Evolutionary conservation across 2,888 invertebrate species (phyloP).

Genomic region (Xanthorhoe designata): DNA sequence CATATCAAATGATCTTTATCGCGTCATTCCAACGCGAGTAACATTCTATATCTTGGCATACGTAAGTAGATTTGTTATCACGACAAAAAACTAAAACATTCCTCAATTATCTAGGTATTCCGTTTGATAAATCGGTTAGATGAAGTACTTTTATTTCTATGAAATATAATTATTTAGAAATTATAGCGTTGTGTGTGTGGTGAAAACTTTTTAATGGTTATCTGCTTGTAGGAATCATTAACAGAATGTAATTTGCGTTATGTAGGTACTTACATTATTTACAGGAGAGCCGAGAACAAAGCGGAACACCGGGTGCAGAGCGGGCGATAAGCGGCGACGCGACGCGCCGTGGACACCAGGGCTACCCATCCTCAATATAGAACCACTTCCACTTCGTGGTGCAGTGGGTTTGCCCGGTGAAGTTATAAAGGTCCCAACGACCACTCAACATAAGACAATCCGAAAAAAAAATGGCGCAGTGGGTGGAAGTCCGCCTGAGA

Average conservation of each 20-base stretch:
- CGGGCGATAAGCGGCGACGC: slow-evolving; percentile 56
- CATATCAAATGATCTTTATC: background rate
- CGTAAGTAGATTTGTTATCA: background rate
- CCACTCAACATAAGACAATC: no score
- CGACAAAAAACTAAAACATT: background rate
- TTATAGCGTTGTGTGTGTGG: background rate
- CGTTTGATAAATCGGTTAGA: background rate
- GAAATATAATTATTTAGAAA: no score
- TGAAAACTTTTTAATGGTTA: slow-evolving; percentile 28
- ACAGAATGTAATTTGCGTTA: slow-evolving; percentile 40
- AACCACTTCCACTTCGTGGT: background rate
- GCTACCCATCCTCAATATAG: slow-evolving; percentile 11
- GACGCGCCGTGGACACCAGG: slow-evolving; percentile 40
- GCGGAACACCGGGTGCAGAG: slow-evolving; percentile 65
- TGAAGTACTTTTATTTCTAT: background rate
- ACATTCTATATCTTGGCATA: background rate
- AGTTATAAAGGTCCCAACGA: no score
- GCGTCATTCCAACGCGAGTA: background rate
- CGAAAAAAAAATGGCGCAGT: no score
- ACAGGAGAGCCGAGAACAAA: slow-evolving; percentile 63
- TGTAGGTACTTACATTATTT: slow-evolving; percentile 48
- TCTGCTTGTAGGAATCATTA: slow-evolving; percentile 37
- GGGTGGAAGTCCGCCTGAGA: no score
- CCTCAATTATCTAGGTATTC: background rate
- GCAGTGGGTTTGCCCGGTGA: no score